Evolutionary conservation across 2,797 vertebrate genomes (phyloP).

Genomic region (Pteropus rufus): DNA sequence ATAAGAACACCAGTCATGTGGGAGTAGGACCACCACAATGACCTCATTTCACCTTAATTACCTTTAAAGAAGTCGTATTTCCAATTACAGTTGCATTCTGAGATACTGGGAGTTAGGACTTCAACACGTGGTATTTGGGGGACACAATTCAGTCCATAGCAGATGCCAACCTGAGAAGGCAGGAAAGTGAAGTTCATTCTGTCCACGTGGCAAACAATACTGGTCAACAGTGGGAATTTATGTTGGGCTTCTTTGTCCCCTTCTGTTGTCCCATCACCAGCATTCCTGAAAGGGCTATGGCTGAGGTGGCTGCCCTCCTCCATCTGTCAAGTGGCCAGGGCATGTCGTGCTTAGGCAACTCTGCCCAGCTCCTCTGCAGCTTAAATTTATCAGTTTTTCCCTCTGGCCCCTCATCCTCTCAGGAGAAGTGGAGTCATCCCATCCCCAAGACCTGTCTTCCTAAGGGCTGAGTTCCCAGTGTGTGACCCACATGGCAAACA

Average conservation of each 20-base stretch:
- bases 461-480: fast-evolving
- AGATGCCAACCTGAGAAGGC: neutral
- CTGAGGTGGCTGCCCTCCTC: fast-evolving
- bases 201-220: fast-evolving
- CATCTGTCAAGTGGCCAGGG: neutral
- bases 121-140: neutral
- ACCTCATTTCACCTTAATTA: neutral
- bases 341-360: too few relatives aligned
- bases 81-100: neutral
- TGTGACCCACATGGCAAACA: neutral
- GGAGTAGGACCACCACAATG: neutral
- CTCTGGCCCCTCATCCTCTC: neutral
- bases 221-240: neutral
- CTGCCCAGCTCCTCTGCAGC: neutral
- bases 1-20: neutral
- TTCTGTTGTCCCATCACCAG: neutral
- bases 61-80: neutral
- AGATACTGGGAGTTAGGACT: neutral
- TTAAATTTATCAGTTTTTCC: fast-evolving
- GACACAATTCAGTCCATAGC: neutral
- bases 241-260: neutral
- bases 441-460: neutral
- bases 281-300: neutral
- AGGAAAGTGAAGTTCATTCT: neutral
- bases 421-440: neutral